A percentile compares a stretch with the other conserved stretches of the same genome.
Evolutionary conservation across 2,113 vertebrate species (phyloP).

Genomic region (Pheucticus melanocephalus): DNA sequence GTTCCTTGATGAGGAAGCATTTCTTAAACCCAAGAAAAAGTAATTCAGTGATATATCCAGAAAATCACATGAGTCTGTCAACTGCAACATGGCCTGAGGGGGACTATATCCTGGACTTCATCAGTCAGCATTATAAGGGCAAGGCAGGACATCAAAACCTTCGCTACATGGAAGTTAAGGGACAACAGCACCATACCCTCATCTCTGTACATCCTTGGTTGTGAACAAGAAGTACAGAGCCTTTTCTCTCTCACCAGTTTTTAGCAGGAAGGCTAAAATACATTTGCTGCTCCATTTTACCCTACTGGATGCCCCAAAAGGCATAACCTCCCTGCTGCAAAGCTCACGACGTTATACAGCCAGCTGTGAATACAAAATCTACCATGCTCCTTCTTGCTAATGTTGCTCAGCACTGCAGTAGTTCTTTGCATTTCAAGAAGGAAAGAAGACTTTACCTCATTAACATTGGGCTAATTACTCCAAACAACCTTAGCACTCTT

Average conservation of each 20-base stretch:
- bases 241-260: not conserved
- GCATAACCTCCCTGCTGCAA: not conserved
- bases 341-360: not conserved
- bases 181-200: not conserved
- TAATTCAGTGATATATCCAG: not conserved
- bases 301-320: not conserved
- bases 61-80: not conserved
- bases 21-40: not conserved
- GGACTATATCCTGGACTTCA: not conserved
- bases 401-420: not conserved
- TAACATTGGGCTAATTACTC: not conserved
- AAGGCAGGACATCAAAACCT: not conserved
- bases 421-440: not conserved
- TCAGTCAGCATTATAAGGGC: not conserved
- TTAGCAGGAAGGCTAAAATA: not conserved
- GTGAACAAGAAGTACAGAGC: not conserved
- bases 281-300: not conserved
- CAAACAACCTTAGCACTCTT: not conserved
- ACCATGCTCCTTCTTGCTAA: not conserved
- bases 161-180: not conserved
- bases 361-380: not conserved
- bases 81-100: not conserved
- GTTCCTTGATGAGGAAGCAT: not conserved
- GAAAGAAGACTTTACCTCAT: not conserved
- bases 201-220: not conserved